These are phyloP conservation scores for Odontophorus gujanensis DNA, from an alignment of 2,113 vertebrate species.

Conservation along the genomic window DNA sequence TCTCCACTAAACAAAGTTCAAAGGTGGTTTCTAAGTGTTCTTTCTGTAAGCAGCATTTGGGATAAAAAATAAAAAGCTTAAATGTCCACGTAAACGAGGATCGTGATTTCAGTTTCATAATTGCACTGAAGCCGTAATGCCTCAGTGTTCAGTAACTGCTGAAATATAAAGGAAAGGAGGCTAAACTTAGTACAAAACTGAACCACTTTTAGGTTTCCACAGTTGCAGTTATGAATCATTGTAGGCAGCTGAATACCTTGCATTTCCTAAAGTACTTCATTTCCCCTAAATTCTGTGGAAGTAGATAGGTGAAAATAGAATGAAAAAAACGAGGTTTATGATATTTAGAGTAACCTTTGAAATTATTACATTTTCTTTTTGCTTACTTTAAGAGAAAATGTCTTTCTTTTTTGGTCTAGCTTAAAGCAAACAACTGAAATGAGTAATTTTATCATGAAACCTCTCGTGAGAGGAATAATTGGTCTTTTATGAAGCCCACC, in stretches of 20 bases:
- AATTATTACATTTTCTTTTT: not conserved
- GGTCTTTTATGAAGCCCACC: not conserved
- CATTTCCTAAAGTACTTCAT: not conserved
- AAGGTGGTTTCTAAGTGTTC: not conserved
- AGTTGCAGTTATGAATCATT: not conserved
- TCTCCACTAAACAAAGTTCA: not conserved
- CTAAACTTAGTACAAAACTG: not conserved
- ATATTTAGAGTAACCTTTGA: fast-evolving
- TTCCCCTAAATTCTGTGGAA: not conserved
- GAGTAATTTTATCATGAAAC: not conserved
- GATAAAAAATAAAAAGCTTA: not conserved
- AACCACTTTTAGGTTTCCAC: not conserved
- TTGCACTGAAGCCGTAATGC: not conserved
- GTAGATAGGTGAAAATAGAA: not conserved
- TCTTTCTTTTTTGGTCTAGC: not conserved
- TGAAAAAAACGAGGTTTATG: not conserved
- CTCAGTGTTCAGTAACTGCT: not conserved
- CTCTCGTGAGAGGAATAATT: not conserved
- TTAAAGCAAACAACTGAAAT: not conserved
- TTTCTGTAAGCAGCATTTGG: not conserved
- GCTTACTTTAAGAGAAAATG: not conserved
- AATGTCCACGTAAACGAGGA: not conserved
- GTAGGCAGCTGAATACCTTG: not conserved
- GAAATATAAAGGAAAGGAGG: not conserved
- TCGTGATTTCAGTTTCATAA: not conserved